Base-by-base conservation (phyloP, 2,888 invertebrate species). In the Pristionchus maxplancki region DNA sequence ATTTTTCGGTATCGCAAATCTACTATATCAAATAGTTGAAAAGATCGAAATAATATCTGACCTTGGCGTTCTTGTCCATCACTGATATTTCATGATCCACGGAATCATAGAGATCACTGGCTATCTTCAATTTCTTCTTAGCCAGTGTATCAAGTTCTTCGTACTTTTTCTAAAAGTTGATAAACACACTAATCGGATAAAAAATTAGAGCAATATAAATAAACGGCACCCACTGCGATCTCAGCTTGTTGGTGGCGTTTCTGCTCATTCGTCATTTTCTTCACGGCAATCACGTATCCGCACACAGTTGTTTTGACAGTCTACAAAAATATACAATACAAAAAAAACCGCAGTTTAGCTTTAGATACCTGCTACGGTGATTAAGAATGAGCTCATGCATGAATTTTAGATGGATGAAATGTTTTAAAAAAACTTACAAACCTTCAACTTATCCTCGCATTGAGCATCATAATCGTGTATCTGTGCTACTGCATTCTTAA, bases 181-280 rank as follows among this genome's bases (percentile, higher is more conserved):
- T n/a, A 37, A 50, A 50, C 13, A 50, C 28, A 1, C 31, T 62
- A 85, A 44, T 20, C n/a, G 20, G 40, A 28, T 20, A 53, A 58
- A n/a, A 31, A n/a, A n/a, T 1, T 28, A 81, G 20, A 48, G 24
- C 31, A 64, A 44, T 3, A 62, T 64, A 40, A 78, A 78, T 44
- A 6, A 40, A 50, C 17, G 50, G 85, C 8, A 24, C 86, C 1
- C 17, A 87, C 88, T 37, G 62, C 62, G n/a, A 88, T 81, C 31
- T 88, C 78, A n/a, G 78, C 31, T 13, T n/a, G 13, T 17, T 62
- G 28, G 20, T 88, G 78, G 6, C 17, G 24, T 58, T 62, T 53
- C 53, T 88, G 78, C 44, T 88, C 81, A 15, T 17, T 88, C 4
- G 78, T 81, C 88, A 87, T 48, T 62, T 81, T 74, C 81, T 81